Percentiles rank a stretch among this genome's conserved stretches.
Evolutionary conservation across 2,113 vertebrate genomes (phyloP).

Genomic region (Osmerus mordax): DNA sequence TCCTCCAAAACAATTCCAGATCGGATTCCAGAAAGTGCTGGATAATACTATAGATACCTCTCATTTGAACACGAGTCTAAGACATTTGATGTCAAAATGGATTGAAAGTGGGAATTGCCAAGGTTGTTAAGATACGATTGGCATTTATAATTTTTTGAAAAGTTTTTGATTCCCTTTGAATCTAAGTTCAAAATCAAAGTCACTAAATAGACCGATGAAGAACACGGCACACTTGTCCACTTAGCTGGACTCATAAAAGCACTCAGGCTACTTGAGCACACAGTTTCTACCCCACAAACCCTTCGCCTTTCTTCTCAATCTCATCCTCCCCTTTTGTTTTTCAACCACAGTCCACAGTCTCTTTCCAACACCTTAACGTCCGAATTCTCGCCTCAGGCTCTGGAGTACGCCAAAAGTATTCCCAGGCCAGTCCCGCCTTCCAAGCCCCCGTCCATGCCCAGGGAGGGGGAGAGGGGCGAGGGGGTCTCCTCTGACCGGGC

Average conservation of each 20-base stretch:
- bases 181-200: no score
- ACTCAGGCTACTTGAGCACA: no score
- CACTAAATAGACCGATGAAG: not conserved
- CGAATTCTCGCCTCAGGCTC: constrained; percentile 67
- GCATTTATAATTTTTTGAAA: no score
- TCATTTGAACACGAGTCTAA: no score
- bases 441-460: constrained; percentile 29
- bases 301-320: not conserved
- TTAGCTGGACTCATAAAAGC: not conserved
- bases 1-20: no score
- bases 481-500: constrained; percentile 18
- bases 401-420: constrained; percentile 88
- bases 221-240: not conserved
- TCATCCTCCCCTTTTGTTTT: not conserved
- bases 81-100: no score
- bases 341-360: not conserved
- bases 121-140: no score
- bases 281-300: not conserved
- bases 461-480: constrained; percentile 35
- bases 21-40: no score
- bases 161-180: no score
- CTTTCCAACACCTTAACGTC: not conserved
- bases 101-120: no score
- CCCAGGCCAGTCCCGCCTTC: constrained; percentile 71
- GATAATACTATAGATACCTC: no score